These are phyloP conservation scores for Speoplatyrhinus poulsoni DNA, from an alignment of 2,113 vertebrate genomes.

Conservation along the genomic window DNA sequence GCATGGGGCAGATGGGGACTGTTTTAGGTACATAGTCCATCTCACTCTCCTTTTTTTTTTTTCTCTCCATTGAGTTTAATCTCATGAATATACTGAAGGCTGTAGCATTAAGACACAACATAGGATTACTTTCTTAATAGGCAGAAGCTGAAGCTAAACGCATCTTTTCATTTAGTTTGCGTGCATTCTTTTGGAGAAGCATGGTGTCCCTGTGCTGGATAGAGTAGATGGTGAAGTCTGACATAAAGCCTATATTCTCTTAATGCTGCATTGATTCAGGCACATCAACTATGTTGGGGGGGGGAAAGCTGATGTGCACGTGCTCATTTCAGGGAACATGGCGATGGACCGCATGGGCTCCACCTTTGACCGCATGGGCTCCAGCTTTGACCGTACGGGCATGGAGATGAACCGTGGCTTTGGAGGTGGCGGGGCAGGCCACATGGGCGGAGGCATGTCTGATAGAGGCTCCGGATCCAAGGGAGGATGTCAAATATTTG, in stretches of 20 bases:
- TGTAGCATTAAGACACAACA: background rate
- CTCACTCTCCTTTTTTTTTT: constrained; percentile 12
- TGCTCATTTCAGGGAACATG: constrained; percentile 76
- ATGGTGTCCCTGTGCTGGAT: too few relatives aligned
- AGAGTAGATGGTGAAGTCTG: too few relatives aligned
- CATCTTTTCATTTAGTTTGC: too few relatives aligned
- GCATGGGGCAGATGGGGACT: constrained; percentile 90
- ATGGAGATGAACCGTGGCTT: constrained; percentile 89
- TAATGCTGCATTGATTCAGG: too few relatives aligned
- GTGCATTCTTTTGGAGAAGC: too few relatives aligned
- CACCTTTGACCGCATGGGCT: constrained; percentile 88
- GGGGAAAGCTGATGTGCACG: constrained; percentile 5
- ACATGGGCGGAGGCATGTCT: constrained; percentile 85
- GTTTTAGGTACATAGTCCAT: constrained; percentile 87
- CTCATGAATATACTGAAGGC: background rate
- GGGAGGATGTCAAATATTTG: constrained; percentile 97
- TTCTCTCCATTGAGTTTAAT: background rate
- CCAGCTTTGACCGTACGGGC: constrained; percentile 88
- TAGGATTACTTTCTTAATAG: too few relatives aligned
- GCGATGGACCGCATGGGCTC: constrained; percentile 90
- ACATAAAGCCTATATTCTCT: too few relatives aligned
- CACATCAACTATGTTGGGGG: too few relatives aligned
- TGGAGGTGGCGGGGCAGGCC: constrained; percentile 77
- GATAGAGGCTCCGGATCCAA: constrained; percentile 86
- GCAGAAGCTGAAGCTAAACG: too few relatives aligned